Base-by-base conservation (phyloP, 1,140 invertebrate genomes). In the Leptinotarsa lineolata region DNA sequence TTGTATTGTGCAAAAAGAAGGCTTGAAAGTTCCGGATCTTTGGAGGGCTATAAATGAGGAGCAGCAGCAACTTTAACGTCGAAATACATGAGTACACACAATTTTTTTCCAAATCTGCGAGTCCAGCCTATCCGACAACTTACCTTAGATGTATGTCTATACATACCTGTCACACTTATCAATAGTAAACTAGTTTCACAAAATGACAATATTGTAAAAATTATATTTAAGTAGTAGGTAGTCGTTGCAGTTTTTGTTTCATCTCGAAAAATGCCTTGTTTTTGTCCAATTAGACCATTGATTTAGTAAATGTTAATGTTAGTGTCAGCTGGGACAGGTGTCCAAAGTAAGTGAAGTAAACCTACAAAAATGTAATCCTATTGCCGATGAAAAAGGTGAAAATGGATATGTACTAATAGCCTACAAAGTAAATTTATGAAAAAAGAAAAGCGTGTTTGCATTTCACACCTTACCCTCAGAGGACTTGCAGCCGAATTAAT, bases 291-390 rank as follows among this genome's bases (percentile, higher is more conserved):
- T 39, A 39, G 30, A 39, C 8, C 30, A 39, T 30, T 30, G 22
- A 18, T n/a, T 69, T 69, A 69, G 22, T 69, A 54, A 18, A 69
- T 71, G 73, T 77, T 77, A 54, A 54, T n/a, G 48, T 54, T 54
- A 70, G 83, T 84, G 83, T 84, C 83, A 84, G 83, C 79, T 84
- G 83, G 83, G 83, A 83, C 81, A 83, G 79, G 75, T 73, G 79
- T 81, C 80, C 80, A 80, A 74, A 73, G n/a, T 77, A 54, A 54
- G 48, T 54, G 48, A 78, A 75, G 76, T 79, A 75, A 76, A 18
- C 48, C 48, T 54, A 18, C 48, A 18, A 8, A 8, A 54, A 15
- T 54, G 48, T 15, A 16, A 15, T 54, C 15, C 48, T 54, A 54
- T 54, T 54, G n/a, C 48, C 15, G 15, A 54, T 54, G 48, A 54